Conservation (phyloP, 1,140 invertebrate genomes). For the Brachionus angularis region DNA sequence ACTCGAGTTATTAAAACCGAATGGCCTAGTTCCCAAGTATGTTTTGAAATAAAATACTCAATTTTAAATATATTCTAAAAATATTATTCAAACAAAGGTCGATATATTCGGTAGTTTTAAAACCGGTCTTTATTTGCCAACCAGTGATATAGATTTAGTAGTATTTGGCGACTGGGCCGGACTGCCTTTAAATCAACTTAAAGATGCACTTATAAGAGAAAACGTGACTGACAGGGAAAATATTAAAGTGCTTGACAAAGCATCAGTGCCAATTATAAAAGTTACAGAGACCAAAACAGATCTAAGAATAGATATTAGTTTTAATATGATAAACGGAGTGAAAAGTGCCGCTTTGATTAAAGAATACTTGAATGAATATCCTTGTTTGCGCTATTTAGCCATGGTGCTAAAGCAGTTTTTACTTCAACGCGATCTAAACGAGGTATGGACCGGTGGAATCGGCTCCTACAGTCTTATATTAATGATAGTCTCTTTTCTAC, state of each 20-base stretch:
- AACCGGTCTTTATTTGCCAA: constrained; percentile 86
- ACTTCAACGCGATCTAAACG: constrained; percentile 90
- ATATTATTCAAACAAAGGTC: constrained; percentile 17
- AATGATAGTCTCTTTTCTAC: constrained; percentile 95
- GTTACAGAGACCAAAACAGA: constrained; percentile 88
- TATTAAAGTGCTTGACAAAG: constrained; percentile 41
- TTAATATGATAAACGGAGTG: constrained; percentile 92
- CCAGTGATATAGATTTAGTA: constrained; percentile 93
- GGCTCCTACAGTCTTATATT: constrained; percentile 96
- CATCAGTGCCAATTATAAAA: constrained; percentile 84
- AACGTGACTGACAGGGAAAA: constrained; percentile 46
- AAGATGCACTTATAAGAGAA: constrained; percentile 31
- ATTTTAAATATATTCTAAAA: constrained; percentile 1
- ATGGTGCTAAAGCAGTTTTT: constrained; percentile 96
- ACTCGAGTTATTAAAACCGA: constrained; percentile 39
- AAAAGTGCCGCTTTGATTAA: constrained; percentile 92
- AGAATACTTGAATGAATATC: constrained; percentile 65
- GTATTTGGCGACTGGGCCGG: constrained; percentile 81
- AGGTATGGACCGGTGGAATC: constrained; percentile 97
- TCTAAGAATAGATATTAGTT: constrained; percentile 92
- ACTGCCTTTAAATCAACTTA: constrained; percentile 15
- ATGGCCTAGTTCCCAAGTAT: constrained; percentile 36
- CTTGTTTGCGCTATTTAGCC: constrained; percentile 82
- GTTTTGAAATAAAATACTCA: not conserved
- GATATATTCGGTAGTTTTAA: constrained; percentile 81